phyloP scores from a whole-genome alignment of 2,797 vertebrate genomes.

The Cuculus canorus region DNA sequence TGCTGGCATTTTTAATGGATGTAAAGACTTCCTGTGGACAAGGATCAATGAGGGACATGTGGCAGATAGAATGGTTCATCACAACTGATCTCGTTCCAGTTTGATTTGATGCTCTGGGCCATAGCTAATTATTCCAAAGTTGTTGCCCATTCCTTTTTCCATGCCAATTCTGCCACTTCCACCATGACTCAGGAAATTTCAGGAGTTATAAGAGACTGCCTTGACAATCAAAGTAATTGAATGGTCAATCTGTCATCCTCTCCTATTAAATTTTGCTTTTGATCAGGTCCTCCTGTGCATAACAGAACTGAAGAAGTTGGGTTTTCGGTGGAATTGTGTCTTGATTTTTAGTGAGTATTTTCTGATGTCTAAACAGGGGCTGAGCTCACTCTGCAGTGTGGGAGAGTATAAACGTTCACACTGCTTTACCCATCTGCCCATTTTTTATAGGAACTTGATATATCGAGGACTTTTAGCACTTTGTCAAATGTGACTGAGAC shows the following conservation, averaged over 20 bases:
- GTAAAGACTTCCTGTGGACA: not conserved
- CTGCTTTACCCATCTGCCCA: not conserved
- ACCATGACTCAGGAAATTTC: not conserved
- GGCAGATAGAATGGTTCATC: not conserved
- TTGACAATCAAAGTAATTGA: not conserved
- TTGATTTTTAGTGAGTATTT: not conserved
- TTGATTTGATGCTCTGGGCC: not conserved
- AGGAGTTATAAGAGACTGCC: not conserved
- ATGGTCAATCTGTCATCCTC: not conserved
- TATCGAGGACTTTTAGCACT: not conserved
- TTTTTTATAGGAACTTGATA: not conserved
- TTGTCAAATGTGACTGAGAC: not conserved
- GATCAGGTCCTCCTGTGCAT: not conserved
- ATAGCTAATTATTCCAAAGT: not conserved
- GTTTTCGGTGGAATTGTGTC: not conserved
- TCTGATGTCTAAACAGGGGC: not conserved
- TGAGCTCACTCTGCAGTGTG: not conserved
- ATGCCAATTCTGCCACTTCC: not conserved
- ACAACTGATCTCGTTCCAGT: not conserved
- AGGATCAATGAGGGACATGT: not conserved
- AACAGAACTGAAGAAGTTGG: not conserved
- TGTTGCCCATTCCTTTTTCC: not conserved
- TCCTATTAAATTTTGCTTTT: not conserved
- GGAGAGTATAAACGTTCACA: not conserved
- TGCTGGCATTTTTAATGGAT: not conserved